Evolutionary conservation across 2,888 invertebrate species (phyloP).

Genomic region (Alviniconcha strummeri): DNA sequence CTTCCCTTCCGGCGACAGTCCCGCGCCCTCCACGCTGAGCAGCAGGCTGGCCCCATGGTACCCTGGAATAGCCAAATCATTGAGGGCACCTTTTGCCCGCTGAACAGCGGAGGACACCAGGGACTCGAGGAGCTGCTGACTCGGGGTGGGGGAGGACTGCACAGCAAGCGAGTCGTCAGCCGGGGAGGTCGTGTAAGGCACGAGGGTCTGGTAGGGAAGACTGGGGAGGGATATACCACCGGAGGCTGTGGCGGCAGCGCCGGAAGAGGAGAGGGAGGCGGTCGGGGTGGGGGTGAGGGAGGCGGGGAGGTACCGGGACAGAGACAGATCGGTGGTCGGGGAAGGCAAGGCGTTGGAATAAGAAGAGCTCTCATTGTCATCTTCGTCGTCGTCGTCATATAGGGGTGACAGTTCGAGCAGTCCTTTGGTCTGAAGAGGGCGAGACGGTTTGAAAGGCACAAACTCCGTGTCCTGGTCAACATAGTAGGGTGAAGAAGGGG

Average conservation of each 20-base stretch:
- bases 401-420: constrained; percentile 38
- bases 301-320: constrained; percentile 40
- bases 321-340: constrained; percentile 25
- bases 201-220: constrained; percentile 33
- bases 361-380: constrained; percentile 44
- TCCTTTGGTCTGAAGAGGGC: constrained; percentile 42
- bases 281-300: constrained; percentile 38
- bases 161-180: constrained; percentile 8
- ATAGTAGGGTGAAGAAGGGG: constrained; percentile 36
- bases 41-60: constrained; percentile 61
- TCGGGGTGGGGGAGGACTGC: constrained; percentile 30
- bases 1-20: constrained; percentile 50
- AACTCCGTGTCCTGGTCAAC: constrained; percentile 49
- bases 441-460: constrained; percentile 58
- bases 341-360: constrained; percentile 32
- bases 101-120: constrained; percentile 58
- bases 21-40: constrained; percentile 63
- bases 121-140: constrained; percentile 55
- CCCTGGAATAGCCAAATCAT: constrained; percentile 52
- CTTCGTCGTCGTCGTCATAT: constrained; percentile 38
- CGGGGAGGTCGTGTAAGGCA: constrained; percentile 38
- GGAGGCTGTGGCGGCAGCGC: constrained; percentile 36
- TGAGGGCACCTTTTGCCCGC: constrained; percentile 53
- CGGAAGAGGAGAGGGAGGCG: constrained; percentile 36
- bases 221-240: constrained; percentile 28